These are phyloP conservation scores for Hydropsyche betteni DNA, from an alignment of 2,888 invertebrate species.

Conservation along the genomic window DNA sequence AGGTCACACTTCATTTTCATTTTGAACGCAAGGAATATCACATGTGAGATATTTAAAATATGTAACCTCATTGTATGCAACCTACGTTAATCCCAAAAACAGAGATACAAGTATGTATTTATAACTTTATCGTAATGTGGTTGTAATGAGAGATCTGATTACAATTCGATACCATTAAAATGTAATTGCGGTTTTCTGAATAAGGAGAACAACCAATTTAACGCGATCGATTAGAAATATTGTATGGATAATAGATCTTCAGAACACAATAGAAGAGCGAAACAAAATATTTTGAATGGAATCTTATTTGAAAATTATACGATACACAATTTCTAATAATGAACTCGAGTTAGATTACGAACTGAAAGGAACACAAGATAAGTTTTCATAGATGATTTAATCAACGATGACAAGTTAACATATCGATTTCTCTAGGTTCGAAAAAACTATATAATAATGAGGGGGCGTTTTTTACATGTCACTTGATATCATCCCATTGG, in stretches of 20 bases:
- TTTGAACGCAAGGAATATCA: too few species aligned
- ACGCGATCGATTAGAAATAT: too few species aligned
- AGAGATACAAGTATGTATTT: slow-evolving; percentile 11
- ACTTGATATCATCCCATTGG: not conserved
- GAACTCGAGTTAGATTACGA: too few species aligned
- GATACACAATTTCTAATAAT: too few species aligned
- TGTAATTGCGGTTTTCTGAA: slow-evolving; percentile 23
- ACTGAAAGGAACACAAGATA: not conserved
- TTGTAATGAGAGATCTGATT: slow-evolving; percentile 30
- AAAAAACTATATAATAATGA: not conserved
- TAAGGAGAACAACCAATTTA: not conserved
- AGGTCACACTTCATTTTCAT: too few species aligned
- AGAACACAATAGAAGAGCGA: too few species aligned
- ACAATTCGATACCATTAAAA: slow-evolving; percentile 22
- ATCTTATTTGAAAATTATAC: too few species aligned
- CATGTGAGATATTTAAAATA: too few species aligned
- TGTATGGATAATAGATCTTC: too few species aligned
- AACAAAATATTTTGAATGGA: too few species aligned
- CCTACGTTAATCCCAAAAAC: slow-evolving; percentile 25
- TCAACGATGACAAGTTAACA: not conserved
- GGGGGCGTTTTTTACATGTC: not conserved
- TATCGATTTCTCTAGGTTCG: not conserved
- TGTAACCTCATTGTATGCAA: not conserved
- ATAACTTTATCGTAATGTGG: slow-evolving; percentile 8
- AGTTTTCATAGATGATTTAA: slow-evolving; percentile 7